Evolutionary conservation across 2,113 vertebrate genomes (phyloP).

Genomic region (Amphilophus citrinellus): DNA sequence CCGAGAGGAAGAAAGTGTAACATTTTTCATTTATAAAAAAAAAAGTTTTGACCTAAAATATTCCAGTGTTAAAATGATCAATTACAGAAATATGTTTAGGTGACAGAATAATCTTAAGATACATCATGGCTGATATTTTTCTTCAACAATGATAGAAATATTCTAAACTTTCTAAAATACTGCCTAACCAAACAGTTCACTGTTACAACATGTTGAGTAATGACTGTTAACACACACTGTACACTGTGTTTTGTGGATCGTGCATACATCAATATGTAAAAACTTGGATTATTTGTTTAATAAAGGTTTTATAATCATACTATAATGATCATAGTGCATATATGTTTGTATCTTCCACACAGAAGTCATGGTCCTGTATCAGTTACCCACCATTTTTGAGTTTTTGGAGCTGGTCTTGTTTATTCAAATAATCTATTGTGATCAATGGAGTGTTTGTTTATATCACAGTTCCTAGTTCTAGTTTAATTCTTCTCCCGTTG

Average conservation of each 20-base stretch:
- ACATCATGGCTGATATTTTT: not conserved
- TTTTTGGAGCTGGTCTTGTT: no score
- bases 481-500: no score
- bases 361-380: no score
- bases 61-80: not conserved
- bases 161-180: not conserved
- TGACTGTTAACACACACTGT: not conserved
- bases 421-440: no score
- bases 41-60: accelerated
- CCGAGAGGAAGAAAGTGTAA: not conserved
- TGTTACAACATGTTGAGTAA: not conserved
- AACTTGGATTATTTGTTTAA: not conserved
- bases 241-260: not conserved
- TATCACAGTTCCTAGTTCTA: no score
- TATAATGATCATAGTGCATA: not conserved
- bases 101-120: not conserved
- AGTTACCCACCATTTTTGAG: no score
- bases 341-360: no score
- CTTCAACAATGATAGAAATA: not conserved
- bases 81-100: not conserved
- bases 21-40: not conserved
- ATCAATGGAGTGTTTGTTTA: no score
- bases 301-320: no score
- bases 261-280: accelerated
- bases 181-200: accelerated